These are phyloP conservation scores for Reinhardtius hippoglossoides DNA, from an alignment of 2,113 vertebrate genomes.

Conservation along the genomic window DNA sequence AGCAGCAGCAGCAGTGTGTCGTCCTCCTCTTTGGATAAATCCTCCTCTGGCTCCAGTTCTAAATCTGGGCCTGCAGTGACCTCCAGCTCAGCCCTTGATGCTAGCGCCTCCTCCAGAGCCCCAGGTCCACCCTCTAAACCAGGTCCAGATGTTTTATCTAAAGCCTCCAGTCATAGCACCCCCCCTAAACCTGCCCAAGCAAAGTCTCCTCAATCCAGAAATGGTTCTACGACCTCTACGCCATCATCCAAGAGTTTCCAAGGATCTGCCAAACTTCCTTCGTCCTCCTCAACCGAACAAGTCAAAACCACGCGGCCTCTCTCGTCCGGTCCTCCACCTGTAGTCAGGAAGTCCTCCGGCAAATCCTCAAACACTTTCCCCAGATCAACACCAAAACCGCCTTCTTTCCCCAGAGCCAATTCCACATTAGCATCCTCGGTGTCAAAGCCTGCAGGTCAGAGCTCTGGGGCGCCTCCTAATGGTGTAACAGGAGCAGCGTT, in stretches of 20 bases:
- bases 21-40: slow-evolving; percentile 73
- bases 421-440: slow-evolving; percentile 68
- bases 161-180: slow-evolving; percentile 43
- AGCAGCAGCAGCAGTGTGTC: slow-evolving; percentile 78
- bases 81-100: slow-evolving; percentile 64
- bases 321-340: slow-evolving; percentile 71
- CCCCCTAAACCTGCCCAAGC: slow-evolving; percentile 59
- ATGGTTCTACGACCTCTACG: slow-evolving; percentile 36
- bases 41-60: slow-evolving; percentile 22
- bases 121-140: slow-evolving; percentile 54
- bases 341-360: slow-evolving; percentile 45
- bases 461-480: slow-evolving; percentile 55
- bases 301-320: slow-evolving; percentile 29
- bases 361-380: slow-evolving; percentile 82
- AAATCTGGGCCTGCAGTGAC: slow-evolving; percentile 49
- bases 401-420: slow-evolving; percentile 77
- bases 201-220: slow-evolving; percentile 47
- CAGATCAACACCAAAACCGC: slow-evolving; percentile 73
- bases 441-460: slow-evolving; percentile 65
- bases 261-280: slow-evolving; percentile 33
- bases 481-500: slow-evolving; percentile 57
- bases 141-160: slow-evolving; percentile 42
- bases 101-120: slow-evolving; percentile 41
- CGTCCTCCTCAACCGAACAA: slow-evolving; percentile 40
- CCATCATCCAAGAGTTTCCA: slow-evolving; percentile 43